Base-by-base conservation (phyloP, 1,140 invertebrate genomes). In the Psilanteris sp. region DNA sequence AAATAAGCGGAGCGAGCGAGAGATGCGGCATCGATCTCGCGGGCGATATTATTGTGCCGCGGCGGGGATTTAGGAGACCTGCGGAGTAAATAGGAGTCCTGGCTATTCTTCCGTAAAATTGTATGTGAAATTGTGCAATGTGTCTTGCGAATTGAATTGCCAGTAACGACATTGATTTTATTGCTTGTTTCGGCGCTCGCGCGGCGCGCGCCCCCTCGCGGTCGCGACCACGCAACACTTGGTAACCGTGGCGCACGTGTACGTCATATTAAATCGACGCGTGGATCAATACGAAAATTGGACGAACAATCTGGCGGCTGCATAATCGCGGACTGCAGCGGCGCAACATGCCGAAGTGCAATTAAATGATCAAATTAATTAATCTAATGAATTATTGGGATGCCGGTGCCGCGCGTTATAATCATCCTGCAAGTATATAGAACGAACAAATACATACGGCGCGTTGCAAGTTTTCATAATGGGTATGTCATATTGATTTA, bases 91-190 rank as follows among this genome's bases (percentile, higher is more conserved):
- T 87, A 88, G 86, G 79, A 87, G 82, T 83, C 77, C 81, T 87
- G 85, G 80, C 82, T 79, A 81, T 85, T 89, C 87, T 89, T 81
- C 85, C 87, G 87, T 88, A 89, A 89, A 89, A 89, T 89, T 89
- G 87, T 89, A 88, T 86, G 87, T 88, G 86, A 87, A 89, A 89
- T 89, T 87, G 87, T 84, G 87, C 87, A 86, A 89, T 89, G 87
- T 87, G 86, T 89, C 87, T 89, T 87, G 84, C 82, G 87, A 87
- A 89, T 89, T 89, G 87, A 89, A 89, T 89, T 82, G 86, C 85
- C 86, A 82, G 87, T 86, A 89, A 89, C 86, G 87, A 87, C 87
- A 88, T 88, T 87, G 86, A 89, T 88, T 89, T 87, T 89, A 89
- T 88, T 88, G 86, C 85, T 89, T 89, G 86, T 89, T 88, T 87